Evolutionary conservation across 1,140 invertebrate genomes (phyloP).

Genomic region (Drosophila leontia): DNA sequence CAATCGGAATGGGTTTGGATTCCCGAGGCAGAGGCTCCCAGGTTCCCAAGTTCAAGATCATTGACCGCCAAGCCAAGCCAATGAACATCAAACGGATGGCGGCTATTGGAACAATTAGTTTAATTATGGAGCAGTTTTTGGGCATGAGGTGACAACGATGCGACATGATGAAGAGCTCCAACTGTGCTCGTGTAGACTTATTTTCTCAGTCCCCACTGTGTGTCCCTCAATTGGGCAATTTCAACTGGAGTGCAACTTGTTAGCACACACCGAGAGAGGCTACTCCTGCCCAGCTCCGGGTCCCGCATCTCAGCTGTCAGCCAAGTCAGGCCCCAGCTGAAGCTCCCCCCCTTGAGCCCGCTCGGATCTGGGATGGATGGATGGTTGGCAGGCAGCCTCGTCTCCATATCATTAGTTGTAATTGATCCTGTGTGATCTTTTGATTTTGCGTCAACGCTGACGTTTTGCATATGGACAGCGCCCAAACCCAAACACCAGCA

Average conservation of each 20-base stretch:
- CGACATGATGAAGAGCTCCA: constrained; percentile 75
- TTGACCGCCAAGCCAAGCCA: constrained; percentile 54
- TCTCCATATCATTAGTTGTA: constrained; percentile 82
- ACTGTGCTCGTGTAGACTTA: not conserved
- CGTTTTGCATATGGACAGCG: constrained; percentile 57
- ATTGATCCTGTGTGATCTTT: constrained; percentile 83
- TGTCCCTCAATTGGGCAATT: constrained; percentile 76
- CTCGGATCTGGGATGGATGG: not conserved
- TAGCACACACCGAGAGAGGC: constrained; percentile 44
- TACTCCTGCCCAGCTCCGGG: constrained; percentile 36
- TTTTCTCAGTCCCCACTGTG: constrained; percentile 13
- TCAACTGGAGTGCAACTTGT: constrained; percentile 70
- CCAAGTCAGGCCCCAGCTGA: constrained; percentile 49
- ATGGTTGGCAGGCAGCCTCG: constrained; percentile 8
- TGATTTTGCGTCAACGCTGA: constrained; percentile 81
- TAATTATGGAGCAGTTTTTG: constrained; percentile 73
- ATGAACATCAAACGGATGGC: constrained; percentile 56
- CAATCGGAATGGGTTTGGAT: constrained; percentile 38
- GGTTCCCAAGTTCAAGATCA: constrained; percentile 52
- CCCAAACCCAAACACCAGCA: constrained; percentile 59
- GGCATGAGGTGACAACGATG: constrained; percentile 81
- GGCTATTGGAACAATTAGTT: constrained; percentile 73
- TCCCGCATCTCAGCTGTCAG: constrained; percentile 66
- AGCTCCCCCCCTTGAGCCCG: not conserved
- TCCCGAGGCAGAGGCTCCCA: constrained; percentile 6